Evolutionary conservation across 2,797 vertebrate genomes (phyloP).

Genomic region (Margarornis squamiger): DNA sequence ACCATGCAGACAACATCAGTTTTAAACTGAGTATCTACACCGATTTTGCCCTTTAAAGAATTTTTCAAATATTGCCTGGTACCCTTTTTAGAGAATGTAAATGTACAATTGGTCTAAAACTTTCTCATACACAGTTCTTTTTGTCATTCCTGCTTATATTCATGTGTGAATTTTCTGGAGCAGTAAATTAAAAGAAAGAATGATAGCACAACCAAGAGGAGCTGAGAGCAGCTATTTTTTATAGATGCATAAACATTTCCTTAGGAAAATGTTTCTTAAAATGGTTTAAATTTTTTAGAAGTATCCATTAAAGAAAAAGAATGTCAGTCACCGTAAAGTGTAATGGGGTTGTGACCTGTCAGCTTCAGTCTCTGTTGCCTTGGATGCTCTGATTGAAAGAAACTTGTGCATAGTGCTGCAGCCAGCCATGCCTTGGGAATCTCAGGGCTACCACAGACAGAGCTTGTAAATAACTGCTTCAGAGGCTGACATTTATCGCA

Average conservation of each 20-base stretch:
- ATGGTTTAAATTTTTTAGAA: neutral
- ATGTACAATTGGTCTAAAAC: neutral
- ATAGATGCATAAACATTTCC: neutral
- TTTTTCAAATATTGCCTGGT: neutral
- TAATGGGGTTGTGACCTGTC: neutral
- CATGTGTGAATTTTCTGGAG: neutral
- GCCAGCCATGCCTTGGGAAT: neutral
- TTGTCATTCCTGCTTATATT: neutral
- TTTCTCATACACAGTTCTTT: neutral
- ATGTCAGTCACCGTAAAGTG: neutral
- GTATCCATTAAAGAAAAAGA: neutral
- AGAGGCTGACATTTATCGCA: neutral
- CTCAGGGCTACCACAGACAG: neutral
- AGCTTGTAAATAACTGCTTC: slow-evolving; percentile 35
- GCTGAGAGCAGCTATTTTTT: neutral
- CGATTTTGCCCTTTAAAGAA: neutral
- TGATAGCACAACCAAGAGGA: neutral
- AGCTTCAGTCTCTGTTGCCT: neutral
- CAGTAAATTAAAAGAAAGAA: neutral
- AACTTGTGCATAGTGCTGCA: neutral
- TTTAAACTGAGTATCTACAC: neutral
- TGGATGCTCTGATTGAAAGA: neutral
- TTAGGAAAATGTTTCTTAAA: slow-evolving; percentile 13
- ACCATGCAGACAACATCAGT: neutral
- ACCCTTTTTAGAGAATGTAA: neutral